Evolutionary conservation across 2,888 invertebrate species (phyloP), one percentile per base, ranked within the genome.

Genomic region (Drosophila mimica): DNA sequence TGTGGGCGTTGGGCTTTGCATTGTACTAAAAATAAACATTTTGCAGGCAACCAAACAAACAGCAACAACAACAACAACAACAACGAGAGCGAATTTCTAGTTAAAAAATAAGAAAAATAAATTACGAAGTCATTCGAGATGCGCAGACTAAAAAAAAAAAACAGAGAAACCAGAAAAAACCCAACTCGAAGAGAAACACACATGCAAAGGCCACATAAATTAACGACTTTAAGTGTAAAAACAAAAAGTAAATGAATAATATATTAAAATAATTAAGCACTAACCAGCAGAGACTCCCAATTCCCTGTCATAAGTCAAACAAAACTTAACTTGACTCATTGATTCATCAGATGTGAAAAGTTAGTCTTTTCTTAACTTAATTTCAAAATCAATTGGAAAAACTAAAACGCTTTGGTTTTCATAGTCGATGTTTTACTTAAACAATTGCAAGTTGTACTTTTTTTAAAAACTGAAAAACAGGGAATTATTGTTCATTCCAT

Each of bases 11-110:
- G 54, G 54, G 40, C 54, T 33, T 75, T 65, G 58, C 62, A 67
- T 69, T 63, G 88, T 74, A 78, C 82, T 76, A 74, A 69, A 87
- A 84, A 87, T 89, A 89, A 87, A 89, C 86, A 87, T 76, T 81
- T 77, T 20, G 46, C 52, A 48, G 54, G 28, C 70, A 59, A 34
- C 59, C 59, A 8, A 38, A 65, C 31, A 53, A 43, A 69, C 43
- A 62, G 31, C 56, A 48, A 69, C 43, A 62, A 46, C 48, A 49
- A 17, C 28, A 43, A 57, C 57, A 61, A 56, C 46, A 63, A 46
- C 46, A 48, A 43, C 17, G 49, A 52, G 11, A 52, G 61, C 13
- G 20, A 74, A 51, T 43, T 49, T 52, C 53, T 70, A 48, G 28
- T 49, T 65, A 25, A 20, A 68, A 60, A 80, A 76, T 60, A 76